Percentiles rank a stretch among this genome's conserved stretches.
Conservation (phyloP, 2,797 vertebrate species). For the Neomorphus geoffroyi region DNA sequence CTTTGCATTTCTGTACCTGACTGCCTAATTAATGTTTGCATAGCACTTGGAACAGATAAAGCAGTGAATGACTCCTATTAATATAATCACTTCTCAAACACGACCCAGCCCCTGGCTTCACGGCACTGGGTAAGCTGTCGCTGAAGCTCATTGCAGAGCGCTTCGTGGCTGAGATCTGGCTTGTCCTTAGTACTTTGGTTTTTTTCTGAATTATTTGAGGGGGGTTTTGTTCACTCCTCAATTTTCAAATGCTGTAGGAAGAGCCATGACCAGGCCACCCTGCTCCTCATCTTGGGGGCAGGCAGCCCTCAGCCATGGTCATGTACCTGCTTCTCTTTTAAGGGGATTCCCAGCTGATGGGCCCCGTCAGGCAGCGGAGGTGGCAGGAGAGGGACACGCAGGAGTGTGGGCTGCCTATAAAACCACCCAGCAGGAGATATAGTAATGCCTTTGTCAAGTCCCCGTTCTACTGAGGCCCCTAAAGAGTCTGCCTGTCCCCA, state of each 20-base stretch:
- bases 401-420: neutral
- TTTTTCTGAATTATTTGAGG: neutral
- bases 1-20: neutral
- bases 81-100: neutral
- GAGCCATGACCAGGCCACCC: too few relatives aligned
- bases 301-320: neutral
- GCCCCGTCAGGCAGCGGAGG: neutral
- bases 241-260: neutral
- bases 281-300: too few relatives aligned
- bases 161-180: neutral
- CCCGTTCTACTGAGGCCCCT: rapidly evolving
- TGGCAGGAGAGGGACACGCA: too few relatives aligned
- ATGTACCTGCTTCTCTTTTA: neutral
- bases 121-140: rapidly evolving
- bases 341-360: too few relatives aligned
- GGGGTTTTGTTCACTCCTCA: rapidly evolving
- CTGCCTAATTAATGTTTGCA: constrained; percentile 11
- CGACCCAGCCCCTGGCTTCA: neutral
- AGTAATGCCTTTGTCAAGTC: rapidly evolving
- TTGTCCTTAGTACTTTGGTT: rapidly evolving
- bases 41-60: neutral
- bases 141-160: neutral
- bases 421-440: rapidly evolving
- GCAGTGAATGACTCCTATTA: neutral
- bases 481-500: rapidly evolving